A percentile compares a stretch with the other conserved stretches of the same genome.
Evolutionary conservation across 1,140 invertebrate species (phyloP).

Genomic region (Kradibia gibbosae): DNA sequence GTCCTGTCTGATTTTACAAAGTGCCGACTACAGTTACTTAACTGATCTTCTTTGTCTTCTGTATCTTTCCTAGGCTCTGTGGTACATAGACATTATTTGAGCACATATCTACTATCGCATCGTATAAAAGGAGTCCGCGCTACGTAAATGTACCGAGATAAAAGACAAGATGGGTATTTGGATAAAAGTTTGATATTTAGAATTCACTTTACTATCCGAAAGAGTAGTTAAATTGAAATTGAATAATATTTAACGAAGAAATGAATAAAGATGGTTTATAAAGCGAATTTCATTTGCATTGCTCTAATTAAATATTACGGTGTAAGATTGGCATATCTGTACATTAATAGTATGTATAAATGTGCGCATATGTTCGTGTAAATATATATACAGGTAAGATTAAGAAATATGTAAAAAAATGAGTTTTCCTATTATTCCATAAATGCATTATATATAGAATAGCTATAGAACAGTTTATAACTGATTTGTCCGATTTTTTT

Average conservation of each 20-base stretch:
- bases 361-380: too few relatives aligned
- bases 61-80: neutral
- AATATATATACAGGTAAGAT: too few relatives aligned
- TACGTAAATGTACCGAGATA: neutral
- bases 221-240: neutral
- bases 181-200: neutral
- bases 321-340: too few relatives aligned
- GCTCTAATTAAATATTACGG: too few relatives aligned
- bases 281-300: too few relatives aligned
- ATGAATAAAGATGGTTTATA: neutral
- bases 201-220: neutral
- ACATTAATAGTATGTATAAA: too few relatives aligned
- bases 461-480: too few relatives aligned
- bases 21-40: neutral
- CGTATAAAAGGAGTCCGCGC: neutral
- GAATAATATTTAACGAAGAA: neutral
- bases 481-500: too few relatives aligned
- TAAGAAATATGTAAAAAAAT: too few relatives aligned
- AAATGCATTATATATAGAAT: too few relatives aligned
- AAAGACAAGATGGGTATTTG: neutral
- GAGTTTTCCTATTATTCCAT: too few relatives aligned
- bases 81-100: neutral
- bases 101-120: neutral
- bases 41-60: constrained; percentile 2
- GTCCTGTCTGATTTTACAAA: constrained; percentile 29